A percentile compares a stretch with the other conserved stretches of the same genome.
phyloP scores from a whole-genome alignment of 1,140 invertebrate genomes.

The Drosophila pectinifera region DNA sequence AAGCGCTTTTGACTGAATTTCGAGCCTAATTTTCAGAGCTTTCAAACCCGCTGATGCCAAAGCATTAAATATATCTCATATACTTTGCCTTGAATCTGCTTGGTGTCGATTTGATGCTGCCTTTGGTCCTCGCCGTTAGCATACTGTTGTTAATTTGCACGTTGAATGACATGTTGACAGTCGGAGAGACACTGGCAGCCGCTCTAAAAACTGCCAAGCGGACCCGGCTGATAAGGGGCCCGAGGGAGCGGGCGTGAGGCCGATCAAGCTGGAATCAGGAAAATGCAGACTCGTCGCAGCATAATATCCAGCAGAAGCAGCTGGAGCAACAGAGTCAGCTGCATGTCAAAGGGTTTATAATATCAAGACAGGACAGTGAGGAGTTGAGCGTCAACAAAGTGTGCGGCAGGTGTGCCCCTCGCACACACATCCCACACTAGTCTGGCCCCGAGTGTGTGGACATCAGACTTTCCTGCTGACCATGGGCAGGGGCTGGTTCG shows the following conservation, averaged over 20 bases:
- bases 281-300: constrained; percentile 18
- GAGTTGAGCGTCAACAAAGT: constrained; percentile 65
- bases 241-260: background rate
- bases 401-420: constrained; percentile 66
- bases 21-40: background rate
- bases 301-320: constrained; percentile 11
- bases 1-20: background rate
- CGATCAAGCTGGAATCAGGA: constrained; percentile 6
- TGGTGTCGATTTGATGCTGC: background rate
- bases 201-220: constrained; percentile 7
- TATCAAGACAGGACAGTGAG: constrained; percentile 66
- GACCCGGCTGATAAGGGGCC: background rate
- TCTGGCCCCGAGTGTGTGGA: constrained; percentile 16
- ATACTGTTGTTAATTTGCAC: constrained; percentile 15
- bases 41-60: too few species aligned
- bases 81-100: too few species aligned
- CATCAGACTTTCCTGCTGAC: constrained; percentile 63
- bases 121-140: background rate
- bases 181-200: constrained; percentile 13
- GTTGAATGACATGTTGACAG: constrained; percentile 17
- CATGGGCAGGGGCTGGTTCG: constrained; percentile 26
- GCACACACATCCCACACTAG: constrained; percentile 18
- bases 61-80: too few species aligned
- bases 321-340: constrained; percentile 27
- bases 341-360: constrained; percentile 71